phyloP scores from a whole-genome alignment of 1,140 invertebrate species.

The Drosophila nigrodunni region DNA sequence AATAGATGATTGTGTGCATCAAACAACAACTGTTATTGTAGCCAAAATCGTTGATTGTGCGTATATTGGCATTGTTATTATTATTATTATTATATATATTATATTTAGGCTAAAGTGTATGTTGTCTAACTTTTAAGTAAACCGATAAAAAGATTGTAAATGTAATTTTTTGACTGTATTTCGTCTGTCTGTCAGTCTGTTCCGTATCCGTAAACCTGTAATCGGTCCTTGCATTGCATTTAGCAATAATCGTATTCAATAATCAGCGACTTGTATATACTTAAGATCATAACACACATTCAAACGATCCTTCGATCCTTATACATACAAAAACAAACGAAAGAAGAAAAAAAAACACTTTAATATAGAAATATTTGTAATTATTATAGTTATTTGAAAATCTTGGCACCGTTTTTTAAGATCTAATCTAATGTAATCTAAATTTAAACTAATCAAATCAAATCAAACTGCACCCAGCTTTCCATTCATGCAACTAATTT shows the following conservation, averaged over 20 bases:
- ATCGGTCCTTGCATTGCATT: conserved; percentile 53
- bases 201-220: conserved; percentile 17
- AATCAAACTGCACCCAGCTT: conserved; percentile 30
- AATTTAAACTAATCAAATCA: no score
- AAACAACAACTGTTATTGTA: conserved; percentile 72
- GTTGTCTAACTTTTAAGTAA: conserved; percentile 72
- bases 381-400: conserved; percentile 33
- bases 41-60: conserved; percentile 71
- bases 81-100: conserved; percentile 33
- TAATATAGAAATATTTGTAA: conserved; percentile 19
- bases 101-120: conserved; percentile 66
- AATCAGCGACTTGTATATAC: conserved; percentile 59
- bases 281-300: conserved; percentile 19
- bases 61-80: conserved; percentile 60
- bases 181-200: conserved; percentile 53
- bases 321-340: conserved; percentile 5
- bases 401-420: conserved; percentile 44
- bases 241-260: conserved; percentile 49
- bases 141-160: conserved; percentile 47
- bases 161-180: conserved; percentile 62
- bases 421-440: conserved; percentile 1
- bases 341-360: no score
- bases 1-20: conserved; percentile 49
- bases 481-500: conserved; percentile 29
- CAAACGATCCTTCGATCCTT: conserved; percentile 15